Evolutionary conservation across 1,140 invertebrate genomes (phyloP), one percentile per base, ranked within the genome.

Genomic region (Eriocheir sinensis): DNA sequence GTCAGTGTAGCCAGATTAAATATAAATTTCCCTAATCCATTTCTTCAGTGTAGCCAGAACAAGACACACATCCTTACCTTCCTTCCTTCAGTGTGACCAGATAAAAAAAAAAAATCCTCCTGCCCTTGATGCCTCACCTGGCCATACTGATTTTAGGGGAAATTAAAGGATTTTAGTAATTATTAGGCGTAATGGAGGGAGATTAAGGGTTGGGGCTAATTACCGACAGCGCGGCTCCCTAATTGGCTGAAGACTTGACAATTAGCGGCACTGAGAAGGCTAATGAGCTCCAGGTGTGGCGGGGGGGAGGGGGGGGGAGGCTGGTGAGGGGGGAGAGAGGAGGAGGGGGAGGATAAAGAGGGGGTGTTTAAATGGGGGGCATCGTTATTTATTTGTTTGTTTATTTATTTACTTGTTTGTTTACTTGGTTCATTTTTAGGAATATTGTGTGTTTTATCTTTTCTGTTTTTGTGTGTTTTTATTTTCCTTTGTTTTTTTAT

Each of bases 161-260:
- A 72, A 72, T 72, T 72, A 72, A n/a, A 72, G 60, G 12, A n/a
- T 72, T 72, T 72, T 27, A 21, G 4, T 72, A 72, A 53, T 72
- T 72, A 21, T n/a, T n/a, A 72, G 27, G 60, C 38, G 21, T 86
- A 93, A 93, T 85, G 81, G 85, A 81, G 12, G 34, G 79, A 93
- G 91, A 93, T 93, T 93, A 81, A 93, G 79, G 91, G 79, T 85
- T 93, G 15, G 17, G 6, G 27, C 38, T 81, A 83, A 93, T 93
- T 93, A 93, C 53, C 53, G 53, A 44, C 48, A 93, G 91, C 81
- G 80, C 27, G 21, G 38, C 91, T 30, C 91, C 80, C 91, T 93
- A 85, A 93, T 93, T 44, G 81, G 32, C 38, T 80, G 27, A 93
- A 85, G 91, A 93, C 80, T 83, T 83, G 91, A 93, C 80, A 93